Evolutionary conservation across 2,113 vertebrate genomes (phyloP).

Genomic region (Rhineura floridana): DNA sequence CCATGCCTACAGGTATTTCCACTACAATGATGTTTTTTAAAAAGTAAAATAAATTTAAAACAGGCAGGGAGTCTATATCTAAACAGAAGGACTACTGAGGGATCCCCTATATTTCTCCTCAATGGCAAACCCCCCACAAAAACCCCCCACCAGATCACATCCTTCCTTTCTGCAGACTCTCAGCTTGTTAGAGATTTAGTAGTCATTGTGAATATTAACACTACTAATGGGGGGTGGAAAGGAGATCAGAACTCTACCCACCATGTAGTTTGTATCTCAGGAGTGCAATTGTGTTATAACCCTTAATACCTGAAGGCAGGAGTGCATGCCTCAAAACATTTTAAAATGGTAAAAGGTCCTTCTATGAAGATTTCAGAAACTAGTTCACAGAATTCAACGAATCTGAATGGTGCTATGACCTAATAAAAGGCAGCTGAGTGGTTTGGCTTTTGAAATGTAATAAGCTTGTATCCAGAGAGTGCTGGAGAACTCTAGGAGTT

Average conservation of each 20-base stretch:
- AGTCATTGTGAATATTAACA: too few species aligned
- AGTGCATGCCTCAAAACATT: not conserved
- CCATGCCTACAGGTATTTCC: not conserved
- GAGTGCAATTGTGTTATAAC: not conserved
- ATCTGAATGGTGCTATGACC: not conserved
- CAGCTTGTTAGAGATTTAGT: not conserved
- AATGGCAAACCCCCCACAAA: too few species aligned
- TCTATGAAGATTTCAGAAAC: not conserved
- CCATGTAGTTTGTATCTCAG: not conserved
- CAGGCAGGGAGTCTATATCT: too few species aligned
- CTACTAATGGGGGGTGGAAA: too few species aligned
- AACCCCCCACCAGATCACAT: too few species aligned
- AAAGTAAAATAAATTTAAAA: not conserved
- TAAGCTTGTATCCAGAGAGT: not conserved
- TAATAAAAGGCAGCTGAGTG: not conserved
- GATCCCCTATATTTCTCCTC: too few species aligned
- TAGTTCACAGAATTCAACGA: not conserved
- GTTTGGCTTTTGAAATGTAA: not conserved
- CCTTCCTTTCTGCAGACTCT: not conserved
- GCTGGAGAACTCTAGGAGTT: not conserved
- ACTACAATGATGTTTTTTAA: too few species aligned
- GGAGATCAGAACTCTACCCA: not conserved
- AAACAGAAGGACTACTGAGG: too few species aligned
- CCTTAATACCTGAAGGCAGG: not conserved
- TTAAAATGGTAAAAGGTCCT: not conserved